These are phyloP conservation scores for Autographa pulchrina DNA, from an alignment of 2,888 invertebrate species.

Conservation along the genomic window DNA sequence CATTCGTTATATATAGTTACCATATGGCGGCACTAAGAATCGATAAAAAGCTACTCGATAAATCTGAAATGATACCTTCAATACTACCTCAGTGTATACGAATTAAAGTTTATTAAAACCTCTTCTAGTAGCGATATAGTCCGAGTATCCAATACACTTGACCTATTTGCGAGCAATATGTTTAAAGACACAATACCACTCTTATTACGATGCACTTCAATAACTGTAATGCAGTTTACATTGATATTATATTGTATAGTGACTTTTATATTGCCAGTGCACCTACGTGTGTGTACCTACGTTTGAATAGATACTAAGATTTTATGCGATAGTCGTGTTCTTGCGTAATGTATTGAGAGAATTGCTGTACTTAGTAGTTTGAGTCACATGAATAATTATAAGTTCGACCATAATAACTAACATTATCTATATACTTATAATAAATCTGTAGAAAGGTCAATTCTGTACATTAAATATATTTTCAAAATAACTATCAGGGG, in stretches of 20 bases:
- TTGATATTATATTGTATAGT: not conserved
- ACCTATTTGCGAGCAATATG: not conserved
- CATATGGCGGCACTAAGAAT: no score
- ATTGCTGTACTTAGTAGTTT: no score
- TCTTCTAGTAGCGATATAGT: not conserved
- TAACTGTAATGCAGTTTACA: constrained; percentile 14
- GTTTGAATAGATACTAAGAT: not conserved
- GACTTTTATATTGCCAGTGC: not conserved
- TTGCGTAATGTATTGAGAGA: no score
- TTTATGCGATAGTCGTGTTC: not conserved
- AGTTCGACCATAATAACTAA: no score
- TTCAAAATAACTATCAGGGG: no score
- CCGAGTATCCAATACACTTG: constrained; percentile 2
- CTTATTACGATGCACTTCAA: constrained; percentile 1
- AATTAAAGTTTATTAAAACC: constrained; percentile 4
- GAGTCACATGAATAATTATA: no score
- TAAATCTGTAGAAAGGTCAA: no score
- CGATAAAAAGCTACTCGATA: no score
- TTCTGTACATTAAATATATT: no score
- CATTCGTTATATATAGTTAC: no score
- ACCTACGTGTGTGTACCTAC: no score
- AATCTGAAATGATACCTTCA: not conserved
- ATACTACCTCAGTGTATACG: not conserved
- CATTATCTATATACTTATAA: no score
- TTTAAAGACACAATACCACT: constrained; percentile 3